Percentiles rank a stretch among this genome's conserved stretches.
These are phyloP conservation scores for Premnoplex brunnescens DNA, from an alignment of 2,797 vertebrate genomes.

Conservation along the genomic window DNA sequence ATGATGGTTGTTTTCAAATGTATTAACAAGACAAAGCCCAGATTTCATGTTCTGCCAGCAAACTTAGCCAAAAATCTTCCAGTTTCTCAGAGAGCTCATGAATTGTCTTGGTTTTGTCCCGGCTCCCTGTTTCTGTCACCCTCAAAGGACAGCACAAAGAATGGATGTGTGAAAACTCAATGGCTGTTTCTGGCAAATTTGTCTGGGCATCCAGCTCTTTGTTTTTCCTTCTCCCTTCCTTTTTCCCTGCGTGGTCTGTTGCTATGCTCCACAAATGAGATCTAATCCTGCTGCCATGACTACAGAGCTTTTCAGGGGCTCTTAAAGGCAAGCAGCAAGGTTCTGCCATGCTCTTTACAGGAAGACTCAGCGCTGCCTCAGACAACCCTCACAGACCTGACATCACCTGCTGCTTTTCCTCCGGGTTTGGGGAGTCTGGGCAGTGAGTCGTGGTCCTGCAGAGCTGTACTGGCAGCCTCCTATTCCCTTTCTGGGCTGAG, in stretches of 20 bases:
- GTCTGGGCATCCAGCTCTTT: conserved; percentile 43
- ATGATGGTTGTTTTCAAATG: not conserved
- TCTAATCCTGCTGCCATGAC: conserved; percentile 62
- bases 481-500: not conserved
- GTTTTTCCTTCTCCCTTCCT: conserved; percentile 4
- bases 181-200: conserved; percentile 30
- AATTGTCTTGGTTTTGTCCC: not conserved
- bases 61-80: not conserved
- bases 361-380: conserved; percentile 32
- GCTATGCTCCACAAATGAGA: conserved; percentile 57
- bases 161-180: conserved; percentile 8
- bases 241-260: conserved; percentile 22
- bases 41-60: not conserved
- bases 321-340: conserved; percentile 47
- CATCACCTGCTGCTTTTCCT: not conserved
- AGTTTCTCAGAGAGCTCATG: not conserved
- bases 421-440: not conserved
- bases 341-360: conserved; percentile 26
- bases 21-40: not conserved
- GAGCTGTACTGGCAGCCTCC: not conserved
- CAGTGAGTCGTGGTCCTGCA: not conserved
- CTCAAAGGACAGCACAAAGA: conserved; percentile 26
- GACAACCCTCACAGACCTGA: not conserved
- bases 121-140: not conserved
- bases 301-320: conserved; percentile 61